A percentile compares a stretch with the other conserved stretches of the same genome.
phyloP scores from a whole-genome alignment of 2,113 vertebrate species.

The Peromyscus leucopus region DNA sequence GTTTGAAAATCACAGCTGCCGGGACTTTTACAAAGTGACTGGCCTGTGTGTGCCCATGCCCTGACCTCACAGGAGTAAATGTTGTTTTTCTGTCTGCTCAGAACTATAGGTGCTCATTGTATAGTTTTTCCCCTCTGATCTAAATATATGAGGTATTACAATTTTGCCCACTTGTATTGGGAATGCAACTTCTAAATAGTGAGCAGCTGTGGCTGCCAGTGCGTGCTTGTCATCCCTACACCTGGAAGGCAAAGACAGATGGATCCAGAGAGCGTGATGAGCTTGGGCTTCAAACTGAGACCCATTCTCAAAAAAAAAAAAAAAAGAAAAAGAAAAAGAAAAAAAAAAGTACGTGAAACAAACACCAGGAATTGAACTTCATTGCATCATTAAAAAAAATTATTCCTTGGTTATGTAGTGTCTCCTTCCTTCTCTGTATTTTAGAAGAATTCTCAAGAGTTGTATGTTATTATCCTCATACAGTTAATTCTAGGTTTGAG shows the following conservation, averaged over 20 bases:
- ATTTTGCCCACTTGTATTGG: not conserved
- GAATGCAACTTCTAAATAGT: constrained; percentile 34
- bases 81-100: constrained; percentile 22
- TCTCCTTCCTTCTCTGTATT: not conserved
- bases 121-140: not conserved
- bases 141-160: constrained; percentile 12
- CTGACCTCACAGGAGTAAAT: constrained; percentile 6
- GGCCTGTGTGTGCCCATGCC: not conserved
- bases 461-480: not conserved
- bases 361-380: not conserved
- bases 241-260: not conserved
- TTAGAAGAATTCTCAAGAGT: constrained; percentile 32
- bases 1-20: constrained; percentile 47
- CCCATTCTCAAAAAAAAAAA: too few species aligned
- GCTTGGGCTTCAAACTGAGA: not conserved
- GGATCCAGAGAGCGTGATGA: not conserved
- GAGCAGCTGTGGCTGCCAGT: not conserved
- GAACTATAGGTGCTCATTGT: not conserved
- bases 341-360: not conserved
- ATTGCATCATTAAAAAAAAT: not conserved
- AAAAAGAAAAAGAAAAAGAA: not conserved
- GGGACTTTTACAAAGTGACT: constrained; percentile 57
- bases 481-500: constrained; percentile 42
- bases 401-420: not conserved
- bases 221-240: not conserved